Evolutionary conservation across 2,797 vertebrate species (phyloP).

Genomic region (Xyrichtys novacula): DNA sequence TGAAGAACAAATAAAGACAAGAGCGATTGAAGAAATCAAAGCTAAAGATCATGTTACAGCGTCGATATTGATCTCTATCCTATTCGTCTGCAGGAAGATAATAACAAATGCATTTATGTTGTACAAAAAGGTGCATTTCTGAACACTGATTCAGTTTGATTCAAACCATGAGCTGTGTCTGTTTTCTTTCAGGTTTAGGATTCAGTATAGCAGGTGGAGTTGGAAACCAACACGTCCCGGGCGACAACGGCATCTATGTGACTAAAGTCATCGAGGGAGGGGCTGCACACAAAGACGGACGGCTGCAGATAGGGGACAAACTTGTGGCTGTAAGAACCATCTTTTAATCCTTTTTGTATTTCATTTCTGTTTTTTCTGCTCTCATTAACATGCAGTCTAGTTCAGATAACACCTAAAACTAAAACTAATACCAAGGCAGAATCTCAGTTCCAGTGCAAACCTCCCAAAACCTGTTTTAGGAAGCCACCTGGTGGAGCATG

Average conservation of each 20-base stretch:
- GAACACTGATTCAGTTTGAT: background rate
- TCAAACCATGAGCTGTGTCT: background rate
- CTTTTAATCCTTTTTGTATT: background rate
- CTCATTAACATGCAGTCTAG: background rate
- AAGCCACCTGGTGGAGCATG: background rate
- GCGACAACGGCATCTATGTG: conserved; percentile 98
- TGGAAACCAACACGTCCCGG: conserved; percentile 97
- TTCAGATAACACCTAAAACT: too few relatives aligned
- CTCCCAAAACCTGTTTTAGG: background rate
- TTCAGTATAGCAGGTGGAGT: conserved; percentile 99
- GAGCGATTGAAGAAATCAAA: too few relatives aligned
- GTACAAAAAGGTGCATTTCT: too few relatives aligned
- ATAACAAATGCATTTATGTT: too few relatives aligned
- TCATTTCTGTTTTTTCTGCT: background rate
- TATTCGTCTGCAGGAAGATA: too few relatives aligned
- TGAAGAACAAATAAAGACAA: too few relatives aligned
- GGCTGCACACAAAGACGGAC: conserved; percentile 96
- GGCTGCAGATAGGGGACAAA: conserved; percentile 98
- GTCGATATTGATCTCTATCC: too few relatives aligned
- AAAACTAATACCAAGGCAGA: too few relatives aligned
- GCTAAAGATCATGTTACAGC: too few relatives aligned
- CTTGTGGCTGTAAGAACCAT: conserved; percentile 91
- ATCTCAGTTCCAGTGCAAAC: background rate
- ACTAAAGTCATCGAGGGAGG: conserved; percentile 98
- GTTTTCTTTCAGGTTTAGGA: conserved; percentile 89